Base-by-base conservation (phyloP, 2,888 invertebrate genomes). In the Xiphydria camelus region DNA sequence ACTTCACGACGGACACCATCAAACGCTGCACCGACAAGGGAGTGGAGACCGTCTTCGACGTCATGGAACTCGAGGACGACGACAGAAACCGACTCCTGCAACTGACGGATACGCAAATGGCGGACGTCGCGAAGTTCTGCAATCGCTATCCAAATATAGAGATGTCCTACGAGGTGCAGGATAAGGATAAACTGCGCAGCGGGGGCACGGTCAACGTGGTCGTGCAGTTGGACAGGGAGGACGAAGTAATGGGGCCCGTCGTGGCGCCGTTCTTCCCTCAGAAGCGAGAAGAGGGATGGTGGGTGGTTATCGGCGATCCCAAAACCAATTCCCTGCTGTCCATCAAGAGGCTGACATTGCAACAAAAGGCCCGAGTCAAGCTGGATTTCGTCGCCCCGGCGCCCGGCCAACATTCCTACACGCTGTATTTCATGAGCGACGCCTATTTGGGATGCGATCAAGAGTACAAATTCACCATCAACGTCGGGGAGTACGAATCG, bases 401-500 rank as follows among this genome's bases (percentile, higher is more conserved):
- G 48, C 84, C 91, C 1, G 92, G 95, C 4, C 85, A 88, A 19
- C 92, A 95, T 76, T 87, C 88, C 9, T 98, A 96, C 77, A 94
- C 93, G 0, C 79, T 99, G 39, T 99, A 95, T 80, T 99, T 94
- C 78, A 99, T 99, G 96, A 96, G 95, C 64, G 99, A 99, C 77
- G 91, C 97, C 0, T 99, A 99, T 77, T 85, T 99, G 69, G 99
- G 99, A 5, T 99, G 98, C 68, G 99, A 99, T 81, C 99, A 99
- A 77, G 99, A 99, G 78, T 99, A 99, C 79, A 90, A 91, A 77
- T 94, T 99, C 76, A 83, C 82, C 0, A 88, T 93, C 9, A 87
- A 88, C 56, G 91, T 94, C 4, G 87, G 84, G 0, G 91, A 89
- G 64, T 86, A 84, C 61, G 84, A 85, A 54, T 85, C 85, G 2